Evolutionary conservation across 1,140 invertebrate genomes (phyloP).

Genomic region (Scaptomyza montana): DNA sequence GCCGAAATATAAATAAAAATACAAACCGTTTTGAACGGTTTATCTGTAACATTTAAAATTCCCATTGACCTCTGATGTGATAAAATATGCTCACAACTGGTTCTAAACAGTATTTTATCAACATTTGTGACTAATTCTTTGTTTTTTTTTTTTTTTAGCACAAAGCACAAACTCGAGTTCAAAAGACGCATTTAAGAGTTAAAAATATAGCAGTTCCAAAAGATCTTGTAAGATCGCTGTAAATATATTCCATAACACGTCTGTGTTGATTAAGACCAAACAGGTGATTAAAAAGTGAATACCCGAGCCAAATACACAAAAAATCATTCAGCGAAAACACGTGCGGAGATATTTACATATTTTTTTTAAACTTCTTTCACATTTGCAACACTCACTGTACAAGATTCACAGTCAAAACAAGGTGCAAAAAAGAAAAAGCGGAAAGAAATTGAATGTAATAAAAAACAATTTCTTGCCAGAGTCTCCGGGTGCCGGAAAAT

Average conservation of each 20-base stretch:
- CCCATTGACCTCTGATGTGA: not conserved
- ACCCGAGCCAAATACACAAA: not conserved
- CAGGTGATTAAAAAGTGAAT: not conserved
- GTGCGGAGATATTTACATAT: constrained; percentile 6
- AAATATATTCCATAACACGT: constrained; percentile 13
- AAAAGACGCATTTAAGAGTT: constrained; percentile 13
- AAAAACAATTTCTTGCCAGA: constrained; percentile 23
- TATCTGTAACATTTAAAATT: not conserved
- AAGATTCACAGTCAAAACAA: constrained; percentile 5
- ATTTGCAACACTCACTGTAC: not conserved
- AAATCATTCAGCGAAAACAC: constrained; percentile 16
- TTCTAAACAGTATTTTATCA: too few relatives aligned
- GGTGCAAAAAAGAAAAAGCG: constrained; percentile 5
- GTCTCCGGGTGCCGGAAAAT: constrained; percentile 26
- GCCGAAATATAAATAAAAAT: too few relatives aligned
- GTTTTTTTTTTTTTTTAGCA: not conserved
- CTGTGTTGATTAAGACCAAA: not conserved
- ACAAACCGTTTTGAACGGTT: too few relatives aligned
- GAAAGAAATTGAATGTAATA: constrained; percentile 27
- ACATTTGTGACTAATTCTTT: not conserved
- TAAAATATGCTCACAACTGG: too few relatives aligned
- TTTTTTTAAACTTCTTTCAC: not conserved
- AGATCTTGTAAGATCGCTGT: constrained; percentile 4
- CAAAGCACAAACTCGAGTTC: not conserved
- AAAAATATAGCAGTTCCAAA: not conserved